Percentiles rank a stretch among this genome's conserved stretches.
Evolutionary conservation across 2,113 vertebrate genomes (phyloP).

Genomic region (Dissostichus mawsoni): DNA sequence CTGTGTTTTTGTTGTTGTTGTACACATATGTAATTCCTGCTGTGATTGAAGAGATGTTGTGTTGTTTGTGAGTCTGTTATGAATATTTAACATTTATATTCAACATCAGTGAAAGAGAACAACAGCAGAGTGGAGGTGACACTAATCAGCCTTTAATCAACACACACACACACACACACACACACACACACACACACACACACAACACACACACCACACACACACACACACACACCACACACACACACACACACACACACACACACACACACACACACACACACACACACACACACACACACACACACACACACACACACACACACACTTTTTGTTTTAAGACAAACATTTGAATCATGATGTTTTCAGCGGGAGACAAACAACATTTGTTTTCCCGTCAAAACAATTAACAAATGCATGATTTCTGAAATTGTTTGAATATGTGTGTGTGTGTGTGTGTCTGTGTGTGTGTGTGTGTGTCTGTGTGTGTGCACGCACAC

Average conservation of each 20-base stretch:
- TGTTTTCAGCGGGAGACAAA: conserved; percentile 42
- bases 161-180: conserved; percentile 34
- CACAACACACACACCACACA: conserved; percentile 17
- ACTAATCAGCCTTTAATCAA: conserved; percentile 54
- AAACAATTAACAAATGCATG: conserved; percentile 35
- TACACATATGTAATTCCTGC: neutral
- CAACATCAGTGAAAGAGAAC: conserved; percentile 11
- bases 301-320: conserved; percentile 27
- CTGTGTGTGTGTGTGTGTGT: conserved; percentile 18
- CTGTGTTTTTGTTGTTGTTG: too few species aligned
- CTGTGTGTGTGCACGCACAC: neutral
- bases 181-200: conserved; percentile 24
- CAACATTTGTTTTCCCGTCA: conserved; percentile 26
- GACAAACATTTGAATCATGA: conserved; percentile 26
- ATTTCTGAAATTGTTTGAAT: conserved; percentile 32
- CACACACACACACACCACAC: conserved; percentile 22
- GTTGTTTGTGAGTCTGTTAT: conserved; percentile 3
- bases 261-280: conserved; percentile 27
- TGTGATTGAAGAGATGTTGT: neutral
- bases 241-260: conserved; percentile 7
- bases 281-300: conserved; percentile 14
- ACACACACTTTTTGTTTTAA: conserved; percentile 41
- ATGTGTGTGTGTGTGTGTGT: neutral
- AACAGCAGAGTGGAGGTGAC: conserved; percentile 11
- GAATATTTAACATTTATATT: conserved; percentile 46